A percentile compares a stretch with the other conserved stretches of the same genome.
phyloP scores from a whole-genome alignment of 2,797 vertebrate genomes.

The Eleutherodactylus coqui region DNA sequence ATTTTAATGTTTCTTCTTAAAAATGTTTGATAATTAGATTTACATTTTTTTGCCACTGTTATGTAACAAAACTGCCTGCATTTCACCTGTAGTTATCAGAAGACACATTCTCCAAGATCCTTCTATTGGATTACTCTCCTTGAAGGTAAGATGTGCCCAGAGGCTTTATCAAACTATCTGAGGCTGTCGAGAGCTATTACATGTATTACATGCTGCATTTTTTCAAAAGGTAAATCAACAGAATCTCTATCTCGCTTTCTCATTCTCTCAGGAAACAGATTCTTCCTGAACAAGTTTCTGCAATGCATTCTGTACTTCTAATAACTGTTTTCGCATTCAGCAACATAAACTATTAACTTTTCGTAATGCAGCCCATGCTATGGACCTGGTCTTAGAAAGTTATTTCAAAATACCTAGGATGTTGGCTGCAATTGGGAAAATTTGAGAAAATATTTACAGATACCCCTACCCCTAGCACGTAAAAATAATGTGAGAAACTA shows the following conservation, averaged over 20 bases:
- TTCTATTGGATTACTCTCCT: slow-evolving; percentile 39
- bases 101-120: slow-evolving; percentile 25
- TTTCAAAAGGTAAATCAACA: slow-evolving; percentile 46
- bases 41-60: neutral
- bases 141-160: slow-evolving; percentile 48
- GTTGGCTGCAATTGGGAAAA: neutral
- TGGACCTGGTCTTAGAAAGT: neutral
- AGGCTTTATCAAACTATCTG: slow-evolving; percentile 45
- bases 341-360: neutral
- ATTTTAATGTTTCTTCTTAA: neutral
- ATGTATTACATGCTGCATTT: slow-evolving; percentile 27
- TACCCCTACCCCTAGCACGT: neutral
- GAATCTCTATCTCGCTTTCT: neutral
- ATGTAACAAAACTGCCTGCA: neutral
- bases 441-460: neutral
- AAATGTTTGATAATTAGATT: neutral
- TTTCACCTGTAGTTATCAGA: slow-evolving; percentile 3
- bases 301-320: neutral
- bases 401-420: neutral
- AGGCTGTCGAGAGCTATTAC: slow-evolving; percentile 37
- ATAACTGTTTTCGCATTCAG: neutral
- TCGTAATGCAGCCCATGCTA: no score
- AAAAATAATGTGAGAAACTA: no score
- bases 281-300: slow-evolving; percentile 21
- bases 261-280: slow-evolving; percentile 31